phyloP scores from a whole-genome alignment of 2,888 invertebrate genomes.

The Vanessa cardui region DNA sequence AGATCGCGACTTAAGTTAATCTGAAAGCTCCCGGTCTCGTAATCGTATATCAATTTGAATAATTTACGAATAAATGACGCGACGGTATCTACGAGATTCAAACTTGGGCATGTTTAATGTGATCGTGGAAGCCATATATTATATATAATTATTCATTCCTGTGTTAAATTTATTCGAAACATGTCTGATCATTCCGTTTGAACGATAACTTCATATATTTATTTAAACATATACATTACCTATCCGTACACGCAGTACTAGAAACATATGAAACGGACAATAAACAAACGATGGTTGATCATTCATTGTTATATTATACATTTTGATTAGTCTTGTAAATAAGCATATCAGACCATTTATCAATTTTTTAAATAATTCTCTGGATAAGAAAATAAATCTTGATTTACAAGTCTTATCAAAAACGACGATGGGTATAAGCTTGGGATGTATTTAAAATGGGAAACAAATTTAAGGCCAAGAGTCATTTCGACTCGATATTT shows the following conservation, averaged over 20 bases:
- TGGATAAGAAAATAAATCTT: too few relatives aligned
- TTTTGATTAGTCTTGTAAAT: slow-evolving; percentile 8
- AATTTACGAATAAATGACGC: neutral
- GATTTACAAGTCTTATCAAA: neutral
- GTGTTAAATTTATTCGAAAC: neutral
- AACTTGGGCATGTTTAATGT: slow-evolving; percentile 20
- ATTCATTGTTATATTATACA: neutral
- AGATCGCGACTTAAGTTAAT: too few relatives aligned
- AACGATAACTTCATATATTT: slow-evolving; percentile 4
- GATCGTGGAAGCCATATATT: slow-evolving; percentile 34
- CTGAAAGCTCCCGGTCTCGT: neutral
- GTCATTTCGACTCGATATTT: slow-evolving; percentile 3
- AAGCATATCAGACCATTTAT: too few relatives aligned
- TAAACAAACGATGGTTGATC: slow-evolving; percentile 2
- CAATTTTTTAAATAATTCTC: too few relatives aligned
- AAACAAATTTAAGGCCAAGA: neutral
- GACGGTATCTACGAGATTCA: neutral
- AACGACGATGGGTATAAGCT: slow-evolving; percentile 19
- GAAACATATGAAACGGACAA: neutral
- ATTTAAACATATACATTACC: neutral
- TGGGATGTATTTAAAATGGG: slow-evolving; percentile 13
- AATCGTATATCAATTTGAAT: neutral
- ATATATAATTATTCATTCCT: slow-evolving; percentile 12
- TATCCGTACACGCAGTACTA: neutral
- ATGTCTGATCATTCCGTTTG: slow-evolving; percentile 5